These are phyloP conservation scores for Hypolimnas misippus DNA, from an alignment of 2,888 invertebrate genomes.

Conservation along the genomic window DNA sequence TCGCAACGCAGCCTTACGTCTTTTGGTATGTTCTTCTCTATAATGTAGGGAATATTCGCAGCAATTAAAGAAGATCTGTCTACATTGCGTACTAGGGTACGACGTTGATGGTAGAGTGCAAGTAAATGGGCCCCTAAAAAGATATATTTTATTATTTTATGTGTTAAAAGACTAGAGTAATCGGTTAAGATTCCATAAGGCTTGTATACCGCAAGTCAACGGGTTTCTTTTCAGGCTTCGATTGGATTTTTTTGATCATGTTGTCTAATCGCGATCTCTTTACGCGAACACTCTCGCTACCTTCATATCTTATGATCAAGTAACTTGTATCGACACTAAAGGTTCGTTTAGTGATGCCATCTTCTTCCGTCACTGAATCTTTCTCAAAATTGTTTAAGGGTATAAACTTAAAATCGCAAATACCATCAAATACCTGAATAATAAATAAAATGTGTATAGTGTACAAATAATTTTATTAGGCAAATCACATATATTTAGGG, in stretches of 20 bases:
- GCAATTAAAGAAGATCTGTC: slow-evolving; percentile 76
- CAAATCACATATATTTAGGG: too few species aligned
- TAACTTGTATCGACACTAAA: slow-evolving; percentile 67
- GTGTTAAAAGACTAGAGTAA: too few species aligned
- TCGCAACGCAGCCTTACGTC: slow-evolving; percentile 73
- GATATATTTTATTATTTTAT: slow-evolving; percentile 11
- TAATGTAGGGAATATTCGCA: slow-evolving; percentile 79
- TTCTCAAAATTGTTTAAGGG: slow-evolving; percentile 50
- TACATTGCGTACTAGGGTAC: slow-evolving; percentile 69
- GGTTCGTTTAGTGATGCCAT: slow-evolving; percentile 59
- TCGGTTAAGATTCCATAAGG: slow-evolving; percentile 4
- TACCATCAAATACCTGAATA: slow-evolving; percentile 56
- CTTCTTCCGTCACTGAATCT: slow-evolving; percentile 46
- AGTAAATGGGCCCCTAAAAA: slow-evolving; percentile 72
- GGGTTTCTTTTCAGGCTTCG: slow-evolving; percentile 59
- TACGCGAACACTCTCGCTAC: slow-evolving; percentile 50
- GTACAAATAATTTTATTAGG: too few species aligned
- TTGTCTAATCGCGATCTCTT: slow-evolving; percentile 57
- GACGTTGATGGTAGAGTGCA: slow-evolving; percentile 70
- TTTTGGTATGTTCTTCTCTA: slow-evolving; percentile 76
- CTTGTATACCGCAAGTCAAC: slow-evolving; percentile 65
- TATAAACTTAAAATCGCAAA: slow-evolving; percentile 66
- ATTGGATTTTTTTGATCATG: slow-evolving; percentile 52
- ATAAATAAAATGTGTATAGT: not conserved
- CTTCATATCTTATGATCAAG: slow-evolving; percentile 67